Conservation (phyloP, 1,140 invertebrate genomes). For the Aphelinus certus region DNA sequence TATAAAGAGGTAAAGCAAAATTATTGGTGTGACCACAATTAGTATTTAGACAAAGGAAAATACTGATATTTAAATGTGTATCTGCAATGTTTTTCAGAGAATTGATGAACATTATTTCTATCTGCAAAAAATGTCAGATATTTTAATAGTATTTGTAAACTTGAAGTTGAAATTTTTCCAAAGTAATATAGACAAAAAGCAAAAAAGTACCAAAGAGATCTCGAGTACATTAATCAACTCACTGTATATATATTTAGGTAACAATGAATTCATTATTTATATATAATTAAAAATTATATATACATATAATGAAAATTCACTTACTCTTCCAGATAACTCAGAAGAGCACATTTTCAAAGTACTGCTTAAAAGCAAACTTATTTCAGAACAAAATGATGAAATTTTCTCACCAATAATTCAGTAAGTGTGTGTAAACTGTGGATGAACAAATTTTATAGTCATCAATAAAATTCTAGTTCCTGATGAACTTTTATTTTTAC, state of each 20-base stretch:
- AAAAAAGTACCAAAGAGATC: not conserved
- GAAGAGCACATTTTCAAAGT: conserved; percentile 57
- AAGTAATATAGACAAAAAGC: conserved; percentile 19
- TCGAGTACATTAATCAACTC: conserved; percentile 51
- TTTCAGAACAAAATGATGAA: conserved; percentile 46
- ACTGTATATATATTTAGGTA: conserved; percentile 58
- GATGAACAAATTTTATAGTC: not conserved
- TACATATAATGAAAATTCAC: conserved; percentile 26
- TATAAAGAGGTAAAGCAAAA: conserved; percentile 51
- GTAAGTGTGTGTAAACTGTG: conserved; percentile 45
- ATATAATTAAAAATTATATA: conserved; percentile 20
- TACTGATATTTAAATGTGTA: no score
- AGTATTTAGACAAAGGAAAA: no score
- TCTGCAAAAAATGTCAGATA: conserved; percentile 56
- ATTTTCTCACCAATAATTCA: conserved; percentile 53
- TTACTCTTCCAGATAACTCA: conserved; percentile 48
- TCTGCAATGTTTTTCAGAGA: conserved; percentile 44
- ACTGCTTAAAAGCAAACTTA: conserved; percentile 52
- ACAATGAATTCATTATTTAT: conserved; percentile 17
- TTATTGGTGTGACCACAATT: no score
- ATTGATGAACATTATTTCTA: conserved; percentile 51
- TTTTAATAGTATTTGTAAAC: conserved; percentile 56
- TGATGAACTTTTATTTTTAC: conserved; percentile 18
- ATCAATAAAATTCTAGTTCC: no score
- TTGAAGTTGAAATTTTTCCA: conserved; percentile 50